Percentiles rank a stretch among this genome's conserved stretches.
Evolutionary conservation across 2,113 vertebrate species (phyloP).

Genomic region (Callorhinus ursinus): DNA sequence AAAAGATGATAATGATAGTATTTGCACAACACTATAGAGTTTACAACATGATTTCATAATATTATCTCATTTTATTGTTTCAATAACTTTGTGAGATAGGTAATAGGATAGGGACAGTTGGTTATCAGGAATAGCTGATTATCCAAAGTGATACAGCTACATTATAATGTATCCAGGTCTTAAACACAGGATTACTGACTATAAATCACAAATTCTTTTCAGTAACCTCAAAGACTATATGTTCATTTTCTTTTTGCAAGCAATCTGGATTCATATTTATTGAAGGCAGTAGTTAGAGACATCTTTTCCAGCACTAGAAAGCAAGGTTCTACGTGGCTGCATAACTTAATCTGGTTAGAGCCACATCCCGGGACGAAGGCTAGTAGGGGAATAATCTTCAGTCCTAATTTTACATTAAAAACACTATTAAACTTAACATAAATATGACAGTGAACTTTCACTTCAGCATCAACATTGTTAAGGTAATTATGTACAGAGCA

Average conservation of each 20-base stretch:
- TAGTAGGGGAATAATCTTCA: constrained; percentile 88
- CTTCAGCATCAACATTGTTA: constrained; percentile 90
- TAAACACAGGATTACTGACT: constrained; percentile 31
- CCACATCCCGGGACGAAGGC: constrained; percentile 90
- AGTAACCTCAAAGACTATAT: neutral
- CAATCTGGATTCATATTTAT: constrained; percentile 95
- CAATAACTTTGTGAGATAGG: constrained; percentile 8
- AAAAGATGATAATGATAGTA: constrained; percentile 16
- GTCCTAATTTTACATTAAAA: constrained; percentile 89
- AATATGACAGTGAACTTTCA: constrained; percentile 85
- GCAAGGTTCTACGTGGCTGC: constrained; percentile 92
- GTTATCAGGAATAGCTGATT: neutral
- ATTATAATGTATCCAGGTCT: neutral
- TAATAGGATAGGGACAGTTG: neutral
- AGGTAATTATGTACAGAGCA: constrained; percentile 88
- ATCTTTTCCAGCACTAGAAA: constrained; percentile 92
- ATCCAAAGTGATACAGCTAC: constrained; percentile 13
- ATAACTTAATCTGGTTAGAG: constrained; percentile 89
- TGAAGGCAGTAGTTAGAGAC: constrained; percentile 94
- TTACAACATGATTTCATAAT: constrained; percentile 33
- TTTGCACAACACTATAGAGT: constrained; percentile 40
- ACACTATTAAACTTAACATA: constrained; percentile 87
- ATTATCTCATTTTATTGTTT: constrained; percentile 30
- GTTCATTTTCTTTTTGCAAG: constrained; percentile 53
- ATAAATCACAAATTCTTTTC: constrained; percentile 8